Base-by-base conservation (phyloP, 2,888 invertebrate species). In the Conomelus anceps region DNA sequence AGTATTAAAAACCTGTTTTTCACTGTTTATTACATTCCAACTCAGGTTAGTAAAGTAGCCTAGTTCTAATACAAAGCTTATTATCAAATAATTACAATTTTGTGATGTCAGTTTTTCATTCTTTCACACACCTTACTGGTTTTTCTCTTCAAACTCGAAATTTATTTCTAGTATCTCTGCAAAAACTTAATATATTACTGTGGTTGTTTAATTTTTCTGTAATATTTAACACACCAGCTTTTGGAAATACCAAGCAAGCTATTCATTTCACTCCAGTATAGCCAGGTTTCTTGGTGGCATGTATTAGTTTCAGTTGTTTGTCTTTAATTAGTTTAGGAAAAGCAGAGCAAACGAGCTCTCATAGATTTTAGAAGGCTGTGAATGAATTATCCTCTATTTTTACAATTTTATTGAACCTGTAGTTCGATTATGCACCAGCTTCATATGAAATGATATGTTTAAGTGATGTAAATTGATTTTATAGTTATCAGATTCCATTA, bases 201-300 rank as follows among this genome's bases (percentile, higher is more conserved):
- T n/a, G 63, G n/a, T 63, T 63, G n/a, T 63, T n/a, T 6, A 63
- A 63, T 63, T 63, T 63, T 63, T 63, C 63, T 63, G 63, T 63
- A 63, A 7, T 63, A 63, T 3, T 63, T 63, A 4, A 63, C 63
- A 24, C 86, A 86, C 86, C 22, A 86, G 23, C 86, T 86, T 86
- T 23, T 86, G 86, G 86, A 86, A 86, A 86, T 86, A 86, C 86
- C 86, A 86, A 86, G 86, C 24, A 86, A 86, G 24, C 86, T 26
- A 86, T 22, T 86, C 24, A 22, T 23, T 22, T 86, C 86, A 86
- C 24, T 24, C 86, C 24, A 86, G 24, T 86, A 87, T 89, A 89
- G 89, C 87, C 90, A 85, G 88, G 95, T 96, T 95, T 96, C 96
- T 96, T 96, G 96, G 96, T 95, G 95, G 96, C 95, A 96, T 96